phyloP scores from a whole-genome alignment of 2,797 vertebrate species.

The Betta splendens region DNA sequence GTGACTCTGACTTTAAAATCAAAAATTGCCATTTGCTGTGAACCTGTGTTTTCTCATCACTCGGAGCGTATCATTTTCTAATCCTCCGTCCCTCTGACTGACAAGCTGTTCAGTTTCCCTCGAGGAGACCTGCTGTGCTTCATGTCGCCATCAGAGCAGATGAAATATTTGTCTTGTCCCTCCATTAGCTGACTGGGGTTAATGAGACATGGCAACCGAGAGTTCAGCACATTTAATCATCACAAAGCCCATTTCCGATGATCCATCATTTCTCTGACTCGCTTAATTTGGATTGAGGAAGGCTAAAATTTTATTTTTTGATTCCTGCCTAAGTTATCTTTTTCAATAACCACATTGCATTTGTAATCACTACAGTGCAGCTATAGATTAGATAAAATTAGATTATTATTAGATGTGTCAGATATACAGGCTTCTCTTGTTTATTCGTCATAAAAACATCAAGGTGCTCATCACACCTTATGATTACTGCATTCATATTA shows the following conservation, averaged over 20 bases:
- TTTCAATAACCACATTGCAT: conserved; percentile 30
- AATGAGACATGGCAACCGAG: conserved; percentile 73
- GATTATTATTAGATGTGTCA: neutral
- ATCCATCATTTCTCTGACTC: conserved; percentile 34
- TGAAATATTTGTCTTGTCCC: conserved; percentile 74
- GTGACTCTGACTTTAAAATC: conserved; percentile 4
- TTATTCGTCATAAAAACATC: conserved; percentile 15
- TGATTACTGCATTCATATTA: neutral
- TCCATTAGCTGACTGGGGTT: conserved; percentile 68
- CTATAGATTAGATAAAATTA: too few species aligned
- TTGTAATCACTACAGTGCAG: too few species aligned
- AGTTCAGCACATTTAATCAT: conserved; percentile 72
- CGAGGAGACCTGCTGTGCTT: conserved; percentile 50
- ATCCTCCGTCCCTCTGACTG: conserved; percentile 41
- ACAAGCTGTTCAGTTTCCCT: conserved; percentile 39
- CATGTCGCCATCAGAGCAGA: conserved; percentile 66
- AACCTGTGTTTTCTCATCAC: conserved; percentile 15
- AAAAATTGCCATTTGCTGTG: neutral
- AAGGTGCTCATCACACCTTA: neutral
- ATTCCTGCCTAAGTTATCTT: conserved; percentile 42
- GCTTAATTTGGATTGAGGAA: conserved; percentile 26
- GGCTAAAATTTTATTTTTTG: conserved; percentile 34
- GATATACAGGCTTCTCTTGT: neutral
- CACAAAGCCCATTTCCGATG: conserved; percentile 42
- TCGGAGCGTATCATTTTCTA: conserved; percentile 27